Evolutionary conservation across 2,113 vertebrate genomes (phyloP), one percentile per base, ranked within the genome.

Genomic region (Strix uralensis): DNA sequence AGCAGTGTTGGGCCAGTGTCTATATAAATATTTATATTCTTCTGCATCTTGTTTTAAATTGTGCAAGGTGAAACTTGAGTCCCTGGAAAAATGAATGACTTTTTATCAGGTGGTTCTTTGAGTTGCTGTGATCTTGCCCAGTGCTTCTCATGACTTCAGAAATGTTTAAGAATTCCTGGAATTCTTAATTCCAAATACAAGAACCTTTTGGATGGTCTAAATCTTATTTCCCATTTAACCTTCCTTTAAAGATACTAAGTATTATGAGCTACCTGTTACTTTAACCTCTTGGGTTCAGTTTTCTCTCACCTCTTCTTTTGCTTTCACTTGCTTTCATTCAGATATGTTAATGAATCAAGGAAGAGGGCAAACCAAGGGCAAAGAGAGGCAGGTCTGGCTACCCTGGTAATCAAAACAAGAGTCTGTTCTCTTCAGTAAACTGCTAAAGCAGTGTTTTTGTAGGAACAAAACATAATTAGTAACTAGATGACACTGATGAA

Each of bases 401-500:
- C 86, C 58, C 26, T 90, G 91, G 52, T 94, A 75, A 89, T 91
- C 19, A 67, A 75, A 95, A 58, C 5, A 36, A 40, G 88, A 52
- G 27, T 66, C 81, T 78, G 10, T 93, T 95, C 71, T 77, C 44
- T 83, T 86, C 81, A 92, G 82, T 94, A 83, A 85, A 89, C 66
- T 94, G 67, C 80, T 91, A 73, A 93, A 95, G 42, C 46, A 91
- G 78, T 96, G 78, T 79, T 96, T 96, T 96, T 94, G 55, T 94
- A 96, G 79, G 44, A 94, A 49, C 70, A 96, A 94, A 96, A 84
- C 83, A 34, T 93, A 92, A 92, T 97, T 97, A 98, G 94, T 97
- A 92, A 95, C 90, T 95, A 85, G 85, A 93, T 96, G 92, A 82
- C 78, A 44, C 61, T 97, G 89, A 94, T 97, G 93, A 90, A 97